Percentiles rank a stretch among this genome's conserved stretches.
These are phyloP conservation scores for Lutraria lutraria DNA, from an alignment of 2,888 invertebrate species.

Conservation along the genomic window DNA sequence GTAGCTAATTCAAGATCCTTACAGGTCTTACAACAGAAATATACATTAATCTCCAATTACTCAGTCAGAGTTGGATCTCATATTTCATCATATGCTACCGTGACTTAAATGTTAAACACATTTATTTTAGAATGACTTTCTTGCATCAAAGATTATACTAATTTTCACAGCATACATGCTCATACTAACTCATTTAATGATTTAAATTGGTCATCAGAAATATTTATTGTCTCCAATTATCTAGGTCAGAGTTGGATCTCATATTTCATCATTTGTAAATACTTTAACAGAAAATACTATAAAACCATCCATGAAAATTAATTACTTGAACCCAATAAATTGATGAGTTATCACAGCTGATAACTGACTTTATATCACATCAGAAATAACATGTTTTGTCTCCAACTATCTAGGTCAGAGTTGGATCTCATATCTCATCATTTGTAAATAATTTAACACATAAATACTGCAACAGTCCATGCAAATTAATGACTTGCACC, in stretches of 20 bases:
- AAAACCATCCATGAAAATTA: not conserved
- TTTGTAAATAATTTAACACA: not conserved
- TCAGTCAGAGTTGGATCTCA: conserved; percentile 50
- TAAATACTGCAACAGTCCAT: not conserved
- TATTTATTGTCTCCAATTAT: conserved; percentile 20
- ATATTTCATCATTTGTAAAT: conserved; percentile 37
- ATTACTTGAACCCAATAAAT: not conserved
- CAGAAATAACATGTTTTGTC: conserved; percentile 20
- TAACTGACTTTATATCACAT: no score
- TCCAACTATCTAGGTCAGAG: conserved; percentile 38
- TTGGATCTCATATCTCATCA: conserved; percentile 50
- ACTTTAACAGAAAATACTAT: not conserved
- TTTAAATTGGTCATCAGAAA: conserved; percentile 30
- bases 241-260: conserved; percentile 47
- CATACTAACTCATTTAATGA: no score
- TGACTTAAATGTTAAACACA: no score
- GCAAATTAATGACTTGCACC: not conserved
- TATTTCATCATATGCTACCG: conserved; percentile 35
- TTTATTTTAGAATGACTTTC: no score
- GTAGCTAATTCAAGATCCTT: no score
- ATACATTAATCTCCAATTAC: conserved; percentile 29
- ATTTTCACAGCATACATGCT: no score
- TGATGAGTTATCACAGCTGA: not conserved
- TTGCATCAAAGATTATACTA: no score
- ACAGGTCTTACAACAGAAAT: not conserved